A percentile compares a stretch with the other conserved stretches of the same genome.
These are phyloP conservation scores for Ectemnius lituratus DNA, from an alignment of 2,888 invertebrate species.

Conservation along the genomic window DNA sequence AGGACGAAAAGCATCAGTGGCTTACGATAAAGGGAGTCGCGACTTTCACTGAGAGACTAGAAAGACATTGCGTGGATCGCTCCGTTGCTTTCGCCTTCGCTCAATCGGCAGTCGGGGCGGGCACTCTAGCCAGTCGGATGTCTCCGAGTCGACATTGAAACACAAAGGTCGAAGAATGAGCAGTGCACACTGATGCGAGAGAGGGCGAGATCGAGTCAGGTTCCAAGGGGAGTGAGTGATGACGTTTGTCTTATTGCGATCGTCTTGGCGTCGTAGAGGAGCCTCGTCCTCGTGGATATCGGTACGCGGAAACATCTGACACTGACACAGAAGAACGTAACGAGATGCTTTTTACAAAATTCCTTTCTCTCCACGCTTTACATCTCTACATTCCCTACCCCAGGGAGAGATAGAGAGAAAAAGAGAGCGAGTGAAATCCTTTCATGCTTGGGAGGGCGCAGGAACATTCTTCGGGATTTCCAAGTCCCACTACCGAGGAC, in stretches of 20 bases:
- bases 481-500: slow-evolving; percentile 15
- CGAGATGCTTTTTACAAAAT: slow-evolving; percentile 30
- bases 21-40: too few relatives aligned
- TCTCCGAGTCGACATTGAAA: slow-evolving; percentile 7
- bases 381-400: neutral
- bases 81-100: too few relatives aligned
- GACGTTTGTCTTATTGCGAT: slow-evolving; percentile 22
- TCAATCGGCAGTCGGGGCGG: too few relatives aligned
- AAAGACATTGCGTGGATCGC: too few relatives aligned
- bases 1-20: too few relatives aligned
- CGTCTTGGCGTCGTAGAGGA: slow-evolving; percentile 40
- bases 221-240: neutral
- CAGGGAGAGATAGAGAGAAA: neutral
- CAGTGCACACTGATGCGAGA: slow-evolving; percentile 3
- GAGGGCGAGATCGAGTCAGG: slow-evolving; percentile 1
- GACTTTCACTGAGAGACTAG: too few relatives aligned
- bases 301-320: slow-evolving; percentile 38
- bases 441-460: slow-evolving; percentile 8
- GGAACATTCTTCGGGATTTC: slow-evolving; percentile 11
- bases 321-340: slow-evolving; percentile 29
- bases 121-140: too few relatives aligned
- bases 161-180: slow-evolving; percentile 19
- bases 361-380: slow-evolving; percentile 20
- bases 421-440: slow-evolving; percentile 22
- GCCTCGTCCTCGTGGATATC: slow-evolving; percentile 41